Base-by-base conservation (phyloP, 2,113 vertebrate species). In the Gobio gobio region DNA sequence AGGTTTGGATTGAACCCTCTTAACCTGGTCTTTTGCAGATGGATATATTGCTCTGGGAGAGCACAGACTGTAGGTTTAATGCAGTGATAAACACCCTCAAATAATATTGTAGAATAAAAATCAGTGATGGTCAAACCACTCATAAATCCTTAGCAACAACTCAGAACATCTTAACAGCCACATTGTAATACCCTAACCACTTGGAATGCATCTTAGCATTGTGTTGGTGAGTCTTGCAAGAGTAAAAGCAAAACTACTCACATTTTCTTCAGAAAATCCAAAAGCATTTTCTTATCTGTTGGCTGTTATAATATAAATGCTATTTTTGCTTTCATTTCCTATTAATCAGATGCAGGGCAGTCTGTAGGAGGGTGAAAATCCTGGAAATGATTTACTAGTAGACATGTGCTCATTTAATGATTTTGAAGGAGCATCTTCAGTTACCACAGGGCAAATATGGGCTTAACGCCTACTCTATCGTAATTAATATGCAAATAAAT, bases 1-100 rank as follows among this genome's bases (percentile, higher is more conserved):
- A 81, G 64, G 83, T 85, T 87, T 59, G 9, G 12, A 79, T 78
- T 86, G 88, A 93, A 93, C 93, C 93, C 88, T 92, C 90, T 94
- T 92, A 93, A 90, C 92, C 58, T 66, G 74, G 51, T 87, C 49
- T 78, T 79, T 43, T 45, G 89, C 89, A 88, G 83, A 89, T 91
- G 81, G 86, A 86, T 87, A 59, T 89, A 4, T 36, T 8, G 12
- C 78, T 83, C 90, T 82, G 87, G 72, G 88, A 91, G 89, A 91
- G 88, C 78, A 74, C 56, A 84, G 90, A 86, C 33, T 89, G 83
- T 87, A 90, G 90, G 91, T 91, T 93, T 92, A 90, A 76, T 77
- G 64, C 8, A 26, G 47, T 76, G 8, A 76, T 29, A 47, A 76
- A 76, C 10, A 24, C 2, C 6, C 43, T 74, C 1, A 47, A 49